Evolutionary conservation across 2,113 vertebrate species (phyloP).

Genomic region (Clarias macrocephalus): DNA sequence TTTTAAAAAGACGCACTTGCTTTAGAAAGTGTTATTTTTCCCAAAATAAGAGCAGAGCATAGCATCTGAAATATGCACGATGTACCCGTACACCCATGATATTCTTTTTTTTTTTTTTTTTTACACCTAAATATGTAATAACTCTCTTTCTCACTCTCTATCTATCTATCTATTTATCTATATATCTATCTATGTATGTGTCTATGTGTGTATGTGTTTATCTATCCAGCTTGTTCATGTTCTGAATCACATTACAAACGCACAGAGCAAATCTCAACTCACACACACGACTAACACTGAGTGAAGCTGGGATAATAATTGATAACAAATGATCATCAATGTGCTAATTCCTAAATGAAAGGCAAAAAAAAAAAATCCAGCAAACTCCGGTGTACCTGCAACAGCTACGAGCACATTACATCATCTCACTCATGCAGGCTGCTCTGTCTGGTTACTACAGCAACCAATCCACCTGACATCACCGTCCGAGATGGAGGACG

Average conservation of each 20-base stretch:
- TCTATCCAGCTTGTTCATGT: neutral
- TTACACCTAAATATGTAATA: neutral
- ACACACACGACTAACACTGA: neutral
- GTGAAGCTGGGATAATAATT: neutral
- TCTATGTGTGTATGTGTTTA: neutral
- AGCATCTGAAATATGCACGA: neutral
- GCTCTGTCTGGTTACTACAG: conserved; percentile 59
- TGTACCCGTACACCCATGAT: neutral
- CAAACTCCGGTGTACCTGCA: conserved; percentile 43
- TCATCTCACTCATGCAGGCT: conserved; percentile 55
- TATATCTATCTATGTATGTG: neutral
- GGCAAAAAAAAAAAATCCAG: conserved; percentile 29
- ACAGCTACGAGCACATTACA: conserved; percentile 55
- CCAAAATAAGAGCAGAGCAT: neutral
- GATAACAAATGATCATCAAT: neutral
- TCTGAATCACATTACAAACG: neutral
- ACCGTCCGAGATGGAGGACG: conserved; percentile 43
- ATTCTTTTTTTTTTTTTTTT: no score
- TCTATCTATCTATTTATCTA: neutral
- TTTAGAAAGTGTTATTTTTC: neutral
- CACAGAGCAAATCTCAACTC: neutral
- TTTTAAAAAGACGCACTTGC: neutral
- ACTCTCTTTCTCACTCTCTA: neutral
- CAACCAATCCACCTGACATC: conserved; percentile 64
- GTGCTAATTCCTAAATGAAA: conserved; percentile 17